phyloP scores from a whole-genome alignment of 2,888 invertebrate species.

The Hartigia nigra region DNA sequence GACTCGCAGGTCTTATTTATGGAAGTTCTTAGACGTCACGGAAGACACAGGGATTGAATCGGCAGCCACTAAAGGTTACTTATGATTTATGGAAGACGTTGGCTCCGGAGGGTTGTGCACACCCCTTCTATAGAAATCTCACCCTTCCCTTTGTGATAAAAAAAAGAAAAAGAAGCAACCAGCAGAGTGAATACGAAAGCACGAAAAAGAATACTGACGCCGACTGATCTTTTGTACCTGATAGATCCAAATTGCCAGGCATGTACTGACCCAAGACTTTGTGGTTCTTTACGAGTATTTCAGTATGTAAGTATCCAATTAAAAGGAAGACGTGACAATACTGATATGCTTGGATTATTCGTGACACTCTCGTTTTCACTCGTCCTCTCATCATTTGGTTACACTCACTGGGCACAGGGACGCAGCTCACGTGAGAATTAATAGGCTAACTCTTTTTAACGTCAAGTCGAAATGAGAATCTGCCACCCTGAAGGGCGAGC shows the following conservation, averaged over 20 bases:
- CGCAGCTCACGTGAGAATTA: conserved; percentile 27
- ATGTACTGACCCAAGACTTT: conserved; percentile 6
- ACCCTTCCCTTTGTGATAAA: not conserved
- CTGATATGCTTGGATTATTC: conserved; percentile 25
- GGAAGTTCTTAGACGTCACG: not conserved
- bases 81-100: not conserved
- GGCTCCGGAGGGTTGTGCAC: not conserved
- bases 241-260: not conserved
- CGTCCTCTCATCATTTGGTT: conserved; percentile 41
- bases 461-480: not conserved
- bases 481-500: conserved; percentile 45
- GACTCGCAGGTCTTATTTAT: not conserved
- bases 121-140: not conserved
- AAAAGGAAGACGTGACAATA: conserved; percentile 36
- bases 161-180: conserved; percentile 4
- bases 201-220: not conserved
- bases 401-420: conserved; percentile 48
- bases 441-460: not conserved
- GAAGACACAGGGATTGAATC: not conserved
- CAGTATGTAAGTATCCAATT: conserved; percentile 29
- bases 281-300: conserved; percentile 8
- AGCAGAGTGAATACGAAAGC: conserved; percentile 7
- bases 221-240: too few relatives aligned
- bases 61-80: not conserved
- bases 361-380: conserved; percentile 57